A percentile compares a stretch with the other conserved stretches of the same genome.
Evolutionary conservation across 2,888 invertebrate species (phyloP).

Genomic region (Kryphioiulus occultus): DNA sequence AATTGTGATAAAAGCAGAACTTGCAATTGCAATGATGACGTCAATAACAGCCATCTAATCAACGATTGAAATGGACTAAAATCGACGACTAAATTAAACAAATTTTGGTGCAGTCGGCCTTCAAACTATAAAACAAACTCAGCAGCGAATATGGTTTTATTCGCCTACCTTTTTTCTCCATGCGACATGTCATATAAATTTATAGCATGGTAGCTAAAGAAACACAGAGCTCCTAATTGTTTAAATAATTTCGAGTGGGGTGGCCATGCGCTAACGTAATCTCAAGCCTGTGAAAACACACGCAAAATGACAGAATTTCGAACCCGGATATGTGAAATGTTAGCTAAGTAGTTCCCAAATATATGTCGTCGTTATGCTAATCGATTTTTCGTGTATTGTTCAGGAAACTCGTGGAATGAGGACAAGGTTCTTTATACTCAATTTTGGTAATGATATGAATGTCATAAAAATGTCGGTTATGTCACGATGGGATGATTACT

Average conservation of each 20-base stretch:
- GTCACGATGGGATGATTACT: no score
- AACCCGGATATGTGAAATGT: neutral
- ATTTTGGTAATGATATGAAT: neutral
- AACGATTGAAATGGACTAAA: no score
- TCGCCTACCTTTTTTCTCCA: no score
- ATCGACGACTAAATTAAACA: no score
- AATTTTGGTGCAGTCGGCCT: no score
- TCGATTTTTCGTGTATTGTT: slow-evolving; percentile 11
- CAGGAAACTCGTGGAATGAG: neutral
- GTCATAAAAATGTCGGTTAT: neutral
- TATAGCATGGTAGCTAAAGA: neutral
- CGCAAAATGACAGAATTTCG: neutral
- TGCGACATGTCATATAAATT: no score
- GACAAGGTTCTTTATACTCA: neutral
- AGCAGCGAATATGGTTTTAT: no score
- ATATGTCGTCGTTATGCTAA: neutral
- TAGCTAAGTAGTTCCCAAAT: neutral
- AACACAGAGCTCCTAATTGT: neutral
- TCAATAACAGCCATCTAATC: no score
- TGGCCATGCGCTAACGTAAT: neutral
- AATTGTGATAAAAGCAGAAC: no score
- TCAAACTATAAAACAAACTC: no score
- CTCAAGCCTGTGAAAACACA: no score
- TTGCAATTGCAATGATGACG: no score
- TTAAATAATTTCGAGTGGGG: neutral